Conservation (phyloP, 2,888 invertebrate species). For the Nephrotoma flavescens region DNA sequence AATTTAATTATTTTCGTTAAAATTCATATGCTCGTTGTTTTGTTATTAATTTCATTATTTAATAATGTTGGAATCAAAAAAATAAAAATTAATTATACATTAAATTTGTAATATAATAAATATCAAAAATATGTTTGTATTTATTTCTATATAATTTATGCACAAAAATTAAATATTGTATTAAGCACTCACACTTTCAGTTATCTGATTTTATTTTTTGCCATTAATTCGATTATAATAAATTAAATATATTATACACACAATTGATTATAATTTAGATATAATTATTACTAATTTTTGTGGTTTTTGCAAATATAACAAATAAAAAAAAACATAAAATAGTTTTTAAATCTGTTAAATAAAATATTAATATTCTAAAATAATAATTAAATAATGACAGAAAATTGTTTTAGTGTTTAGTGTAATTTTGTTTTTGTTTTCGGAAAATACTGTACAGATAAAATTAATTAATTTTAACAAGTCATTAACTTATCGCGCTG, state of each 20-base stretch:
- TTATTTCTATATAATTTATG: not conserved
- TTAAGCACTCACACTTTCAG: not conserved
- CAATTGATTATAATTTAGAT: not conserved
- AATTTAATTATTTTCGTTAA: not conserved
- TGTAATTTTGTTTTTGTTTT: not conserved
- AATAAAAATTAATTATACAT: not conserved
- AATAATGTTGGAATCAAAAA: not conserved
- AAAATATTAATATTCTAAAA: not conserved
- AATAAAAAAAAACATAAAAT: not conserved
- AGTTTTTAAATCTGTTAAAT: not conserved
- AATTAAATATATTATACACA: not conserved
- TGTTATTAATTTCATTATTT: not conserved
- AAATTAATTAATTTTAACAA: not conserved
- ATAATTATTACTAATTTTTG: not conserved
- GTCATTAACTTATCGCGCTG: not conserved
- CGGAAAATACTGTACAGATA: not conserved
- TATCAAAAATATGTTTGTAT: not conserved
- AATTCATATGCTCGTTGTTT: not conserved
- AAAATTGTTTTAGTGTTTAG: not conserved
- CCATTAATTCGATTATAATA: not conserved
- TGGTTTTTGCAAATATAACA: not conserved
- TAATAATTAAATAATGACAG: not conserved
- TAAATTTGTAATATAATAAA: not conserved
- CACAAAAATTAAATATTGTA: not conserved
- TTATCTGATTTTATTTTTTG: not conserved